These are phyloP conservation scores for Stictocephala bisonia DNA, from an alignment of 2,888 invertebrate species.

Conservation along the genomic window DNA sequence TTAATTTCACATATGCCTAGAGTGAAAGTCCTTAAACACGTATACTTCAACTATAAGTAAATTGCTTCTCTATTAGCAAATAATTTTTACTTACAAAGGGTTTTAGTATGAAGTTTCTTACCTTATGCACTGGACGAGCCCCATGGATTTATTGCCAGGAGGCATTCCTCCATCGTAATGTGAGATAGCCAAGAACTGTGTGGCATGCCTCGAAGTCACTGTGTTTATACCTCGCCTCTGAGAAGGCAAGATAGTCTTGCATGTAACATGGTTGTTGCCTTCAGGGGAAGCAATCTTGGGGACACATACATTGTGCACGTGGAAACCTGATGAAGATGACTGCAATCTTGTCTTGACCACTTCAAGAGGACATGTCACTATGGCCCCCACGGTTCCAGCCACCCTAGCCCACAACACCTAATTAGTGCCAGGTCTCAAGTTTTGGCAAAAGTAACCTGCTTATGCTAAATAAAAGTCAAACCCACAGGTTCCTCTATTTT, in stretches of 20 bases:
- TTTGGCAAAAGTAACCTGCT: not conserved
- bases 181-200: conserved; percentile 79
- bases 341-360: conserved; percentile 98
- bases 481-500: no score
- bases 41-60: no score
- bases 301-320: conserved; percentile 63
- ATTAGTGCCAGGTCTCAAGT: conserved; percentile 3
- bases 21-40: no score
- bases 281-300: conserved; percentile 64
- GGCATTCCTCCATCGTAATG: conserved; percentile 69
- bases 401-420: conserved; percentile 72
- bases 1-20: no score
- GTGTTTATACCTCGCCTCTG: conserved; percentile 82
- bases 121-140: conserved; percentile 85
- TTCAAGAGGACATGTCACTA: conserved; percentile 97
- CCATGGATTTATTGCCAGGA: conserved; percentile 71
- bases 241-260: conserved; percentile 69
- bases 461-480: no score
- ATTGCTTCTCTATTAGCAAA: no score
- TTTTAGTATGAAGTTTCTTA: no score
- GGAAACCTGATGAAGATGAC: conserved; percentile 82
- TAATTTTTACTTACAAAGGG: no score
- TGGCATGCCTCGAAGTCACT: conserved; percentile 73
- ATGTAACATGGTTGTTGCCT: conserved; percentile 66
- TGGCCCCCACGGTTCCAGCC: conserved; percentile 96